Conservation (phyloP, 2,797 vertebrate genomes). For the Oreonectes daqikongensis region DNA sequence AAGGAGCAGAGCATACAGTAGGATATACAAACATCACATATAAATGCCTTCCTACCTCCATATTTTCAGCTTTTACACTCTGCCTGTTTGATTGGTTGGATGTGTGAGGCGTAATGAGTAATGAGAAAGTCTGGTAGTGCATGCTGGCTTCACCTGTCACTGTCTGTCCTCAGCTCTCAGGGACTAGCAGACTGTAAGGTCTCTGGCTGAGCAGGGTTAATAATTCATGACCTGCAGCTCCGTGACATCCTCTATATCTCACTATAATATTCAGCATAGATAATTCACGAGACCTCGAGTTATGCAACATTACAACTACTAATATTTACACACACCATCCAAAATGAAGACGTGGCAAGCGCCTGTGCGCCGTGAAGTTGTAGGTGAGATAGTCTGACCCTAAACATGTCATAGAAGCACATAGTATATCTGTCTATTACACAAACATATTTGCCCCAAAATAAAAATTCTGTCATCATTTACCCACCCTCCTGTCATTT, state of each 20-base stretch:
- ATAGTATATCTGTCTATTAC: too few relatives aligned
- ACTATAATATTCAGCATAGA: conserved; percentile 49
- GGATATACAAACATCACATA: background rate
- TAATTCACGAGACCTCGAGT: conserved; percentile 31
- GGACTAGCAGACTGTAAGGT: conserved; percentile 25
- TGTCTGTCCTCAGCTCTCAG: conserved; percentile 9
- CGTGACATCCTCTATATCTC: conserved; percentile 43
- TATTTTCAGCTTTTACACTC: background rate
- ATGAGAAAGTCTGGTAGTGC: conserved; percentile 6
- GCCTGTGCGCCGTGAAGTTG: too few relatives aligned
- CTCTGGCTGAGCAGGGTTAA: conserved; percentile 48
- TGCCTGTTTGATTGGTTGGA: background rate
- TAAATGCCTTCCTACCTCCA: background rate
- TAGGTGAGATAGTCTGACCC: background rate
- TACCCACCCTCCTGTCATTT: too few relatives aligned
- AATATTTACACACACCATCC: background rate
- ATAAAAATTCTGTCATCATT: too few relatives aligned
- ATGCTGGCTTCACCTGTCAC: conserved; percentile 39
- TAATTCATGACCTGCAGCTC: conserved; percentile 52
- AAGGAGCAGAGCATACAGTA: background rate
- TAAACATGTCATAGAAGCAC: background rate
- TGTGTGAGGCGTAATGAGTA: conserved; percentile 21
- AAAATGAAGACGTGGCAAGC: background rate
- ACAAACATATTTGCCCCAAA: too few relatives aligned
- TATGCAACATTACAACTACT: conserved; percentile 37